Conservation (phyloP, 2,113 vertebrate genomes). For the Upupa epops region DNA sequence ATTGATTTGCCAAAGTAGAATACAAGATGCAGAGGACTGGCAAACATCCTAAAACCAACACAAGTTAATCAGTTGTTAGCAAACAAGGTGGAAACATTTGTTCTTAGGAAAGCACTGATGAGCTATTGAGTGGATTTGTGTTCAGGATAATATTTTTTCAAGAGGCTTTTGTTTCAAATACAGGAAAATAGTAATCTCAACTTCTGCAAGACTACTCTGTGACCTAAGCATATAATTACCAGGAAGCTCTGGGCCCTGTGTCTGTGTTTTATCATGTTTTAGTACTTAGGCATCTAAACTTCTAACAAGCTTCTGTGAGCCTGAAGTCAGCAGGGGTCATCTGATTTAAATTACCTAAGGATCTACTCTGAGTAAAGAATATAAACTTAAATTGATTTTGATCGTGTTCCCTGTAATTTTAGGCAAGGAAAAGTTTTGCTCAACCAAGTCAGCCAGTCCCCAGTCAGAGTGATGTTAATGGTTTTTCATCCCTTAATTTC, state of each 20-base stretch:
- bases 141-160: constrained; percentile 15
- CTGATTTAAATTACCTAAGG: not conserved
- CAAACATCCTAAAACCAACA: not conserved
- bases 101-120: not conserved
- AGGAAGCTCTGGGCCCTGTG: not conserved
- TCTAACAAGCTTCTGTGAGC: not conserved
- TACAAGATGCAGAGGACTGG: not conserved
- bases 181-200: not conserved
- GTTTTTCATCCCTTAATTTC: not conserved
- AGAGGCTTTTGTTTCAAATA: constrained; percentile 29
- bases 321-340: not conserved
- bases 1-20: not conserved
- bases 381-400: not conserved
- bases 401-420: not conserved
- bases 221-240: not conserved
- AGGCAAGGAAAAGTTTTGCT: not conserved
- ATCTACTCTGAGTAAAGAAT: not conserved
- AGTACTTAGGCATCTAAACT: not conserved
- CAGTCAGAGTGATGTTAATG: not conserved
- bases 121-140: not conserved
- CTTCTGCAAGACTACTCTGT: not conserved
- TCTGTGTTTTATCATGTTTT: not conserved
- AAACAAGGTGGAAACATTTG: not conserved
- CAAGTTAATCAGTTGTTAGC: not conserved
- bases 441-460: not conserved